phyloP scores from a whole-genome alignment of 1,140 invertebrate genomes.

The Hestina assimilis region DNA sequence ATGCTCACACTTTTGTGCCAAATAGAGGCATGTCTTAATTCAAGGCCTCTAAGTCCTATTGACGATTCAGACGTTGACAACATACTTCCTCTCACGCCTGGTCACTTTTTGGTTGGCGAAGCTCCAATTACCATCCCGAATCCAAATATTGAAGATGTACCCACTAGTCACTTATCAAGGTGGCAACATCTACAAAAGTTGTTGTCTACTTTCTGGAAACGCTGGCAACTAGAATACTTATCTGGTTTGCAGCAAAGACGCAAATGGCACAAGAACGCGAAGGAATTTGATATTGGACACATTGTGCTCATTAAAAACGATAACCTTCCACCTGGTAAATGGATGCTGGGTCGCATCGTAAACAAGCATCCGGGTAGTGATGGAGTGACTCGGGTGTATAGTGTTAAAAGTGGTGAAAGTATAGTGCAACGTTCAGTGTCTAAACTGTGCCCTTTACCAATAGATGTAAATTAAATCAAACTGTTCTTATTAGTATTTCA shows the following conservation, averaged over 20 bases:
- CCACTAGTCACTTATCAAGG: constrained; percentile 2
- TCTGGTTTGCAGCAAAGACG: constrained; percentile 33
- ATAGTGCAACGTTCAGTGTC: constrained; percentile 29
- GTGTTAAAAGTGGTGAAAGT: constrained; percentile 36
- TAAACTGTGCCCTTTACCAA: constrained; percentile 26
- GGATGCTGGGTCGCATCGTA: constrained; percentile 52
- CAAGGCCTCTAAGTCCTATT: constrained; percentile 1
- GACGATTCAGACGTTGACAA: background rate
- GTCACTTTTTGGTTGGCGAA: constrained; percentile 6
- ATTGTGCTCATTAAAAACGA: constrained; percentile 52
- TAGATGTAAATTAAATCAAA: background rate
- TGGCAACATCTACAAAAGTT: constrained; percentile 32
- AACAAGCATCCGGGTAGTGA: constrained; percentile 51
- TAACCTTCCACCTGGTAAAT: constrained; percentile 47
- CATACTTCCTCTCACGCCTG: background rate
- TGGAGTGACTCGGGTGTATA: constrained; percentile 51
- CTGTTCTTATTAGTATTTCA: too few species aligned
- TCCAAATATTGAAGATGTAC: background rate
- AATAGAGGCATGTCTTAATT: constrained; percentile 12
- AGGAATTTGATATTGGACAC: constrained; percentile 27
- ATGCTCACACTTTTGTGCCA: background rate
- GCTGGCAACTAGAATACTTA: constrained; percentile 48
- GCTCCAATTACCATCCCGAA: constrained; percentile 11
- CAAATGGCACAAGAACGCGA: constrained; percentile 35
- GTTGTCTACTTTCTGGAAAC: constrained; percentile 41